Conservation (phyloP, 2,888 invertebrate species). For the Theretra japonica region DNA sequence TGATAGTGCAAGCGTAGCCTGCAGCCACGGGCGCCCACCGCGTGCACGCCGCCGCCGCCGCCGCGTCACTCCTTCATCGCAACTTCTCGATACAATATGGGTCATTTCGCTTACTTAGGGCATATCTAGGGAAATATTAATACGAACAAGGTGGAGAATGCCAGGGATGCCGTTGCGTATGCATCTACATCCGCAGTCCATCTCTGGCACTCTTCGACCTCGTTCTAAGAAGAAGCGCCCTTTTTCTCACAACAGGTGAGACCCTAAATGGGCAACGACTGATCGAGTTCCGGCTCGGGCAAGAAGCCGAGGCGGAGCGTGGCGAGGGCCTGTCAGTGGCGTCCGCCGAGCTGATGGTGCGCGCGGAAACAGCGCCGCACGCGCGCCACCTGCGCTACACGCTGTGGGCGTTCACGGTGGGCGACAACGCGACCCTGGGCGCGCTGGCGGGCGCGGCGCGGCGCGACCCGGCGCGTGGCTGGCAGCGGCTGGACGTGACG, state of each 20-base stretch:
- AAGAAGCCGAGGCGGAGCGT: slow-evolving; percentile 77
- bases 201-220: slow-evolving; percentile 24
- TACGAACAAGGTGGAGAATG: slow-evolving; percentile 6
- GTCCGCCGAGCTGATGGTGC: slow-evolving; percentile 92
- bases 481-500: slow-evolving; percentile 95
- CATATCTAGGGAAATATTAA: not conserved
- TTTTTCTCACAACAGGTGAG: slow-evolving; percentile 85
- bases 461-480: slow-evolving; percentile 87
- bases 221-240: slow-evolving; percentile 23
- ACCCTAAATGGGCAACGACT: slow-evolving; percentile 93
- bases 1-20: slow-evolving; percentile 68
- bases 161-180: not conserved
- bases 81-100: slow-evolving; percentile 55
- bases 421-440: slow-evolving; percentile 86
- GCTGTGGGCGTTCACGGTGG: slow-evolving; percentile 89
- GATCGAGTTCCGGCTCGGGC: slow-evolving; percentile 92
- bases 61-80: slow-evolving; percentile 42
- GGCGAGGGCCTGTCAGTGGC: slow-evolving; percentile 89
- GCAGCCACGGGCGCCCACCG: slow-evolving; percentile 77
- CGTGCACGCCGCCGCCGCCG: slow-evolving; percentile 56
- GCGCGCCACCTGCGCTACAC: slow-evolving; percentile 83
- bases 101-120: slow-evolving; percentile 73
- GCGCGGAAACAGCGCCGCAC: slow-evolving; percentile 66
- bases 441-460: slow-evolving; percentile 82
- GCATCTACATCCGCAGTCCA: not conserved